These are phyloP conservation scores for Scomber japonicus DNA, from an alignment of 2,113 vertebrate genomes.

Conservation along the genomic window DNA sequence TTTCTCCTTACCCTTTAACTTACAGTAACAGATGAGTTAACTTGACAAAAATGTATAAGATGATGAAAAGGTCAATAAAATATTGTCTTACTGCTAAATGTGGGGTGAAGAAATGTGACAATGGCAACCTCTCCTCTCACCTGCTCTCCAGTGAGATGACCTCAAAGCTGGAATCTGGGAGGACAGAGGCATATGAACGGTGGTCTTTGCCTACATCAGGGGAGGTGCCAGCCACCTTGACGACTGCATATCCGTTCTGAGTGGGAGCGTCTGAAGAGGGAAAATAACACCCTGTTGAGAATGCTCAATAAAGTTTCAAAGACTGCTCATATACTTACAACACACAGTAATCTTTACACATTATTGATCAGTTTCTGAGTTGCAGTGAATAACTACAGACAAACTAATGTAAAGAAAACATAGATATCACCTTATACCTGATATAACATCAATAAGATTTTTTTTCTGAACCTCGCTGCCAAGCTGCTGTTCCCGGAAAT, in stretches of 20 bases:
- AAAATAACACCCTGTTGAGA: not conserved
- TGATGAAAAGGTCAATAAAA: not conserved
- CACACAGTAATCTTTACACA: not conserved
- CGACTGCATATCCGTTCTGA: slow-evolving; percentile 52
- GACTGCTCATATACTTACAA: not conserved
- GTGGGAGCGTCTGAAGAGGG: slow-evolving; percentile 55
- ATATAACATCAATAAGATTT: not conserved
- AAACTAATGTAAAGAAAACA: slow-evolving; percentile 1
- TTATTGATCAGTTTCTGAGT: not conserved
- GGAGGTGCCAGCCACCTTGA: not conserved
- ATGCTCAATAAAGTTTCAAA: not conserved
- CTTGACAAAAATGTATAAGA: not conserved
- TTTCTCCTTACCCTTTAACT: not conserved
- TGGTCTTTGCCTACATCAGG: slow-evolving; percentile 12
- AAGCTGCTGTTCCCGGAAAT: slow-evolving; percentile 6
- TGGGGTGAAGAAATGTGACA: not conserved
- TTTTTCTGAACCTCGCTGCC: slow-evolving; percentile 6
- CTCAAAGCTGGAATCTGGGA: slow-evolving; percentile 74
- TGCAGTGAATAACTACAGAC: not conserved
- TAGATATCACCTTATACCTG: slow-evolving; percentile 39
- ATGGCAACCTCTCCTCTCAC: slow-evolving; percentile 11
- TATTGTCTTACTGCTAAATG: not conserved
- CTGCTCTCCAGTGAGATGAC: slow-evolving; percentile 84
- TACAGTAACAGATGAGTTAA: not conserved
- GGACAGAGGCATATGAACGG: slow-evolving; percentile 42